phyloP scores from a whole-genome alignment of 1,140 invertebrate species.

The Euura lappo region DNA sequence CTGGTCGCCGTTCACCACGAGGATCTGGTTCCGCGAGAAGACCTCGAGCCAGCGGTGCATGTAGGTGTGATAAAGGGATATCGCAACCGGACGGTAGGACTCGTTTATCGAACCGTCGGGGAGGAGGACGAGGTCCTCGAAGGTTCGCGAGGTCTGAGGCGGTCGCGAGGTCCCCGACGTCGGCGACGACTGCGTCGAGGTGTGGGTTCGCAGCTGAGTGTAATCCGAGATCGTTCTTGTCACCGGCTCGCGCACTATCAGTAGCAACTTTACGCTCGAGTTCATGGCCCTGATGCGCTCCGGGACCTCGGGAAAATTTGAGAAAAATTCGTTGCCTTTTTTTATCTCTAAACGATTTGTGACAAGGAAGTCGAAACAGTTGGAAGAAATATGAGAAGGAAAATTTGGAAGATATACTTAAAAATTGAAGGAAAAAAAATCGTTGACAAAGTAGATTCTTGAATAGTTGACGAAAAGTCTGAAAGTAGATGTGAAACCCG shows the following conservation, averaged over 20 bases:
- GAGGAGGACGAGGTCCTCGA: slow-evolving; percentile 82
- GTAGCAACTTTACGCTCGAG: slow-evolving; percentile 85
- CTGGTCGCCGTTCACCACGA: slow-evolving; percentile 94
- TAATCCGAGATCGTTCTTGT: slow-evolving; percentile 96
- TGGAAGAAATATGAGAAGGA: too few species aligned
- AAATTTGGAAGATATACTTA: not conserved
- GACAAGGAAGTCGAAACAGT: too few species aligned
- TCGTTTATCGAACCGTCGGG: slow-evolving; percentile 84
- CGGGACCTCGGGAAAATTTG: slow-evolving; percentile 67
- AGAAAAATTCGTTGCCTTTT: not conserved
- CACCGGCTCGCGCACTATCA: slow-evolving; percentile 96
- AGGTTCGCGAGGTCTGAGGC: slow-evolving; percentile 62
- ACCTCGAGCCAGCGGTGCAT: slow-evolving; percentile 84
- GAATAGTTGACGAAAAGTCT: too few species aligned
- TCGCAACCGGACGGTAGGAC: slow-evolving; percentile 79
- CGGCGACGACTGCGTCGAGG: slow-evolving; percentile 67
- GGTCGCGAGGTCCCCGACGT: slow-evolving; percentile 47
- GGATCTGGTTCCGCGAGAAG: slow-evolving; percentile 88
- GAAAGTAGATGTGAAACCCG: too few species aligned
- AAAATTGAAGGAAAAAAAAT: slow-evolving; percentile 6
- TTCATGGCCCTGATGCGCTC: slow-evolving; percentile 93
- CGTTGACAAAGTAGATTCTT: not conserved
- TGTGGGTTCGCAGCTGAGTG: slow-evolving; percentile 83
- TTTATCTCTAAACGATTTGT: too few species aligned
- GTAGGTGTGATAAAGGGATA: slow-evolving; percentile 86